These are phyloP conservation scores for Melospiza georgiana DNA, from an alignment of 2,113 vertebrate species.

Conservation along the genomic window DNA sequence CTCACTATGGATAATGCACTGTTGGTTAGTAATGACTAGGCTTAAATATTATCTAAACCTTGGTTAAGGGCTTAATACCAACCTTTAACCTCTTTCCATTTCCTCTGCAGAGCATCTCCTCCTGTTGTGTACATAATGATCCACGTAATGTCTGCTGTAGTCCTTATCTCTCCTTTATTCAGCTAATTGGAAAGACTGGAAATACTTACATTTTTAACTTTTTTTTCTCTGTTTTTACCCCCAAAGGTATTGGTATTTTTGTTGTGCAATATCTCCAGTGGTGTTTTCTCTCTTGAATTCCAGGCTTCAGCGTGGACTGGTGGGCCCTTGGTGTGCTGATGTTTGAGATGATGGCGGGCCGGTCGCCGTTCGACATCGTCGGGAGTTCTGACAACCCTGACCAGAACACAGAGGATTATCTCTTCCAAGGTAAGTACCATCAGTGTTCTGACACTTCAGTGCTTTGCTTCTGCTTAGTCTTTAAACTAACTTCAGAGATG, in stretches of 20 bases:
- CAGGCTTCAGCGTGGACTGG: constrained; percentile 97
- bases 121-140: not conserved
- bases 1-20: not conserved
- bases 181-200: not conserved
- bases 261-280: not conserved
- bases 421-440: constrained; percentile 90
- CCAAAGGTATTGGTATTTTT: not conserved
- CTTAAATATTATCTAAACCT: not conserved
- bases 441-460: not conserved
- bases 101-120: not conserved
- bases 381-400: constrained; percentile 98
- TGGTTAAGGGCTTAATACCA: not conserved
- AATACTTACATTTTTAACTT: not conserved
- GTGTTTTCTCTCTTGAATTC: constrained; percentile 31
- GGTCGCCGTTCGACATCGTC: constrained; percentile 97
- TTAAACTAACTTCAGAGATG: not conserved
- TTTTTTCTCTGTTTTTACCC: not conserved
- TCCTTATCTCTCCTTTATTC: not conserved
- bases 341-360: constrained; percentile 99
- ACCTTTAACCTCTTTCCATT: not conserved
- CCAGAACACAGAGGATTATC: constrained; percentile 99
- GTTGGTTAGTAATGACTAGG: not conserved
- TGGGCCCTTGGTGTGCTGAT: constrained; percentile 98
- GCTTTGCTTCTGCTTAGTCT: not conserved
- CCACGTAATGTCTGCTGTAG: not conserved